Base-by-base conservation (phyloP, 2,888 invertebrate genomes). In the Unio pictorum region DNA sequence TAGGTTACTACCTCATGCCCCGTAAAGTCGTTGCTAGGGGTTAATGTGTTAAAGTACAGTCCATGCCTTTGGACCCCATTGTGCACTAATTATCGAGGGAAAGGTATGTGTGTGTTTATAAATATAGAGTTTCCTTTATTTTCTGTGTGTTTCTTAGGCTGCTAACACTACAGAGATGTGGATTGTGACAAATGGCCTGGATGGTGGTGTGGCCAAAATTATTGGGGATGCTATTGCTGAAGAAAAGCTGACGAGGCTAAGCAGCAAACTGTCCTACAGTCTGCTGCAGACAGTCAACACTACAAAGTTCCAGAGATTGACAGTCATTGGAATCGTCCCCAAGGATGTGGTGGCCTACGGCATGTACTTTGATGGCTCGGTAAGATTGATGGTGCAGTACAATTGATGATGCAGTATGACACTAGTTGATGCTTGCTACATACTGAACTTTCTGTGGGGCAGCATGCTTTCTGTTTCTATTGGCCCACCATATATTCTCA, bases 161-260 rank as follows among this genome's bases (percentile, higher is more conserved):
- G 89, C 88, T 18, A 89, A 89, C 75, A 84, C 87, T 7, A 89
- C 85, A 5, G 81, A 88, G 61, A 88, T 89, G 86, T 89, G 89
- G 89, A 86, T 89, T 45, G 71, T 89, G 7, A 86, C 88, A 15
- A 86, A 87, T 68, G 89, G 89, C 1, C 70, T 86, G n/a, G 87
- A 89, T 74, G 76, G 73, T 34, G 89, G 89, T 0, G 78, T 88
- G 18, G 73, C 88, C 3, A 87, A 87, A 69, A 79, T 88, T 57
- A 86, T 90, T 55, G 90, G 89, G 0, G 88, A 90, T 69, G 89
- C 89, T 8, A 82, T 88, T 4, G 74, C 79, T 8, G 86, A 86
- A 66, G 89, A 89, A 71, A 81, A 83, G 66, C 77, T 78, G 18
- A 75, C 86, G 30, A 75, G 87, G 26, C 68, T 75, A 8, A 80